Evolutionary conservation across 2,888 invertebrate species (phyloP), one percentile per base, ranked within the genome.

Genomic region (Tromatobia lineatoria): DNA sequence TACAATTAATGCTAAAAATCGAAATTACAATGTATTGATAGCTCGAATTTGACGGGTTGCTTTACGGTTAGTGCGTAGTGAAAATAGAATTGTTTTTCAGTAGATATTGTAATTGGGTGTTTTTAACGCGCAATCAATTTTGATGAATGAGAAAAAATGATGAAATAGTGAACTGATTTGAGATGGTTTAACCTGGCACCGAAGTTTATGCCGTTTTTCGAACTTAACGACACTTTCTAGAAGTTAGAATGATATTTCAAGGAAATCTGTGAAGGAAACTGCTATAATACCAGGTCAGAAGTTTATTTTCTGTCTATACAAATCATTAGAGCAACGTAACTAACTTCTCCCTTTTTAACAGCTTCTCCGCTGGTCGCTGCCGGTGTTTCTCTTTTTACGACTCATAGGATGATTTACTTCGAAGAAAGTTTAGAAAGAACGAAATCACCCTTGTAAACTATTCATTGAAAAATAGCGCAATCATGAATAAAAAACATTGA

Each of bases 141-240:
- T 7, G 38, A 42, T 20, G 52, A 66, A 42, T 15, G 42, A 66
- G 20, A 67, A 47, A 20, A 50, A 66, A 57, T 38, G 54, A 34
- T 34, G 69, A 69, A 42, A 42, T n/a, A 64, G 59, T 10, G 15
- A 67, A n/a, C n/a, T 25, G 50, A 69, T 66, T 50, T 15, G 64
- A 11, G 34, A 66, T 18, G 23, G 57, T 67, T 42, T 61, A 50
- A 69, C 61, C 61, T 78, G 78, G 74, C 23, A 69, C 74, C 50
- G 47, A 45, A 47, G 7, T 50, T 15, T 47, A 47, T 64, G 67
- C 67, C n/a, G 13, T 67, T 45, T 18, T 29, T 52, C 20, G 45
- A 38, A 64, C 23, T 67, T 42, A 78, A 61, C 64, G 76, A 64
- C 69, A 75, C 82, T 82, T 82, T 78, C 78, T 82, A 74, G 78